These are phyloP conservation scores for Myrmecobius fasciatus DNA, from an alignment of 2,113 vertebrate species.

Conservation along the genomic window DNA sequence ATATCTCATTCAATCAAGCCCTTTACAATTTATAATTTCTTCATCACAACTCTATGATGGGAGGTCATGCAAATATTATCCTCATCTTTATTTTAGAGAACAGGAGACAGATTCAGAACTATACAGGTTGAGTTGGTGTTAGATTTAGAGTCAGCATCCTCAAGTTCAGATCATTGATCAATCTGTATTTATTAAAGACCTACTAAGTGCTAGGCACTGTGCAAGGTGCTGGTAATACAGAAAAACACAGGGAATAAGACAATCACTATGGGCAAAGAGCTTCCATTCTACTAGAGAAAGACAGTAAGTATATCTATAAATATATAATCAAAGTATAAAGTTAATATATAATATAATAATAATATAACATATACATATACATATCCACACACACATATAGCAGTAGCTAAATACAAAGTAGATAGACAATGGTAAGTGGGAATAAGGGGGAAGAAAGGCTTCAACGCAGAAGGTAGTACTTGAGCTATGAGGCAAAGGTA, in stretches of 20 bases:
- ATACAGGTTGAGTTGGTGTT: background rate
- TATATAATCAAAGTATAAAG: background rate
- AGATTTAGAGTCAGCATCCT: background rate
- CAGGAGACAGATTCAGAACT: background rate
- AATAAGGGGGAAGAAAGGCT: background rate
- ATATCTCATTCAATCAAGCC: background rate
- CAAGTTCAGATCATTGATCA: background rate
- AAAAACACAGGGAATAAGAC: background rate
- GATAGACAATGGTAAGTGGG: background rate
- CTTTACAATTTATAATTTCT: background rate
- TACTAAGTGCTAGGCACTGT: background rate
- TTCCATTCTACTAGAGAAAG: background rate
- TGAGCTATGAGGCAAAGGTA: background rate
- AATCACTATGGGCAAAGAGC: background rate
- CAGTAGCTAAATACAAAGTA: background rate
- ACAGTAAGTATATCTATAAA: background rate
- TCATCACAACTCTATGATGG: background rate
- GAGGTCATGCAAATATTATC: background rate
- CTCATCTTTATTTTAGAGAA: background rate
- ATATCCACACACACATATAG: background rate
- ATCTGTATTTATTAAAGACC: background rate
- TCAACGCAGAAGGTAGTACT: background rate
- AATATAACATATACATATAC: too few relatives aligned
- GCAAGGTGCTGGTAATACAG: background rate
- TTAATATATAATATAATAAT: background rate